Percentiles rank a stretch among this genome's conserved stretches.
Evolutionary conservation across 2,113 vertebrate species (phyloP).

Genomic region (Hippocampus guttulatus): DNA sequence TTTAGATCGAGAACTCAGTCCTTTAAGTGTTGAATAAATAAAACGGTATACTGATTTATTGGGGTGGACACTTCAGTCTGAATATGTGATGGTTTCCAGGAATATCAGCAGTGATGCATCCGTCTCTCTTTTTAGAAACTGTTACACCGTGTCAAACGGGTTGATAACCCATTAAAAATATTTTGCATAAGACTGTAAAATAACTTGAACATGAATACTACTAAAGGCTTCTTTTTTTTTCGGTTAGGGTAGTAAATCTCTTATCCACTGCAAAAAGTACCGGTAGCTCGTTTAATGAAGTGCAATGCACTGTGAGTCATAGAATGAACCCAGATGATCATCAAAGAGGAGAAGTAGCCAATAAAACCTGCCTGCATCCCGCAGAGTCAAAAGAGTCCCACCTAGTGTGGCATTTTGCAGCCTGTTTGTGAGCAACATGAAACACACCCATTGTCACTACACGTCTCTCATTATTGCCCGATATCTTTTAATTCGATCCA

Average conservation of each 20-base stretch:
- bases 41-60: not conserved
- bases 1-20: not conserved
- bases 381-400: constrained; percentile 43
- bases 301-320: not conserved
- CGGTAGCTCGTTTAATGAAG: not conserved
- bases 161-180: not conserved
- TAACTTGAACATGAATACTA: not conserved
- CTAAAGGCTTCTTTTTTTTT: not conserved
- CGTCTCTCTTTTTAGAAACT: not conserved
- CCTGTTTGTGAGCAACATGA: constrained; percentile 14
- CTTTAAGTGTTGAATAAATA: not conserved
- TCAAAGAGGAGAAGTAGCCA: constrained; percentile 34
- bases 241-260: not conserved
- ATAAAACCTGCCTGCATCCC: constrained; percentile 24
- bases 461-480: constrained; percentile 8
- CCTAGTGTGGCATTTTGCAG: constrained; percentile 47
- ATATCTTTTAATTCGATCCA: constrained; percentile 3
- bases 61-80: not conserved
- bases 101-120: not conserved
- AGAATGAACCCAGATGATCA: constrained; percentile 11
- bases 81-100: not conserved
- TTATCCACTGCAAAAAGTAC: not conserved
- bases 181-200: not conserved
- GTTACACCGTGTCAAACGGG: not conserved
- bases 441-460: constrained; percentile 3